Conservation (phyloP, 2,888 invertebrate genomes). For the Lithosia quadra region DNA sequence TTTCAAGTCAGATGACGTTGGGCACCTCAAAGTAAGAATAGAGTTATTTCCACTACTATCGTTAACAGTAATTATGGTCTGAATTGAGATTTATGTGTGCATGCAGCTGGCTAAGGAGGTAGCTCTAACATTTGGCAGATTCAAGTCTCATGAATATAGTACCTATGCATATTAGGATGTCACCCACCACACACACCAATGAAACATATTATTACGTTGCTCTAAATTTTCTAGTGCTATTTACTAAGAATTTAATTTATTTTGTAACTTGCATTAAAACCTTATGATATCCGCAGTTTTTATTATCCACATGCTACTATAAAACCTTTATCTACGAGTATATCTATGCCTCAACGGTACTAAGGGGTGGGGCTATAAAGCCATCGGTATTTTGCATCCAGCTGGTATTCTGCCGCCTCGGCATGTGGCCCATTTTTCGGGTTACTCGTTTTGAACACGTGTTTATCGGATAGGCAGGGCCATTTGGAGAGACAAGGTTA, state of each 20-base stretch:
- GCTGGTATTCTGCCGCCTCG: too few relatives aligned
- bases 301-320: conserved; percentile 2
- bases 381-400: not conserved
- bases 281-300: not conserved
- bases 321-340: not conserved
- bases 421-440: too few relatives aligned
- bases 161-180: not conserved
- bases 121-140: not conserved
- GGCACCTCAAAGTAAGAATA: not conserved
- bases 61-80: too few relatives aligned
- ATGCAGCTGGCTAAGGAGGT: too few relatives aligned
- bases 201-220: not conserved
- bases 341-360: not conserved
- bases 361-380: not conserved
- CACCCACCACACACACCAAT: not conserved
- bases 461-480: too few relatives aligned
- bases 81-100: too few relatives aligned
- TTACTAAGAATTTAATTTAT: not conserved
- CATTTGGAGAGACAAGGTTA: too few relatives aligned
- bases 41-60: too few relatives aligned
- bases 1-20: not conserved
- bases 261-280: not conserved
- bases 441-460: too few relatives aligned
- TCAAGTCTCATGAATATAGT: not conserved
- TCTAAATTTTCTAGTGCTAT: not conserved